phyloP scores from a whole-genome alignment of 1,140 invertebrate species.

The Brachionus asplanchnoidis region DNA sequence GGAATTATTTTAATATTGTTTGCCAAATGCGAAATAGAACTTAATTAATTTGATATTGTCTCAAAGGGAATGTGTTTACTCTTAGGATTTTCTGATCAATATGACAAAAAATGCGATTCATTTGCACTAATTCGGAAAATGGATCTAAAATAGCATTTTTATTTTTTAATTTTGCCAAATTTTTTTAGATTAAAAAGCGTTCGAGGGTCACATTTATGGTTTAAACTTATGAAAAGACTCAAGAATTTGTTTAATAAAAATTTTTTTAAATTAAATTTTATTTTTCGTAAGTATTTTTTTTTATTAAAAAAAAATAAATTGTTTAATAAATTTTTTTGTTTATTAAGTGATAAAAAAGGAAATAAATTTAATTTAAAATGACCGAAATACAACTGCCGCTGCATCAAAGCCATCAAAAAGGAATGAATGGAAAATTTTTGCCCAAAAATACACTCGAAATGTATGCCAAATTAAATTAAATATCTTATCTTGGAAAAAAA shows the following conservation, averaged over 20 bases:
- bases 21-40: not conserved
- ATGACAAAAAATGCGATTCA: not conserved
- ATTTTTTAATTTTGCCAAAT: not conserved
- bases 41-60: not conserved
- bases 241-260: not conserved
- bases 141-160: too few species aligned
- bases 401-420: slow-evolving; percentile 34
- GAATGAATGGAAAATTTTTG: slow-evolving; percentile 42
- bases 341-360: not conserved
- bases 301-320: not conserved
- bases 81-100: not conserved
- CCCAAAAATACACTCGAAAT: slow-evolving; percentile 38
- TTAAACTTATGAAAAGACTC: slow-evolving; percentile 3
- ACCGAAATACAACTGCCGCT: slow-evolving; percentile 37
- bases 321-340: not conserved
- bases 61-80: not conserved
- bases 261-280: slow-evolving; percentile 3
- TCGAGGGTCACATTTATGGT: not conserved
- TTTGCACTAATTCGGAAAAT: too few species aligned
- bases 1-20: not conserved
- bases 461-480: not conserved
- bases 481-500: not conserved
- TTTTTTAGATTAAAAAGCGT: not conserved
- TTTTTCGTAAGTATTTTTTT: not conserved
- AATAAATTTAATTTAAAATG: slow-evolving; percentile 32